Conservation (phyloP, 2,113 vertebrate species). For the Notarius lentiginosus region DNA sequence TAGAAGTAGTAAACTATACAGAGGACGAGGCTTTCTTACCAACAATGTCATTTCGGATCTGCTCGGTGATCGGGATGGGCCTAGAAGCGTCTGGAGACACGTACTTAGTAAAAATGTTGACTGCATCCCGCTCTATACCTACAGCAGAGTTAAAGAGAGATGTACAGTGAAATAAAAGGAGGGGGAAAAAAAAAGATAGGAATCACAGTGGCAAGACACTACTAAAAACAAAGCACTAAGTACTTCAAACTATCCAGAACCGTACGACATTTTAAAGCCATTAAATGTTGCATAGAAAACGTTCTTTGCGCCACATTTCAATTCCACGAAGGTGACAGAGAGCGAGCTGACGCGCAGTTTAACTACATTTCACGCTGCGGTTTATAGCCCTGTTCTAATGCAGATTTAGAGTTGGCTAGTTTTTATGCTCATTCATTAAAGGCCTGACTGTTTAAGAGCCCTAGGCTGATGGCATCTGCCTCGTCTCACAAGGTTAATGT, state of each 20-base stretch:
- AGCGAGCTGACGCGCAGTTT: not conserved
- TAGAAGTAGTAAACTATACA: not conserved
- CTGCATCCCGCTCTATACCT: constrained; percentile 98
- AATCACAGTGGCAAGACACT: too few relatives aligned
- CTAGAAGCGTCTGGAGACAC: constrained; percentile 95
- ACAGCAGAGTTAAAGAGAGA: constrained; percentile 35
- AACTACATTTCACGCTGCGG: not conserved
- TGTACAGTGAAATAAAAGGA: not conserved
- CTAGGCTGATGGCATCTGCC: constrained; percentile 28
- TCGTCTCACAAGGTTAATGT: constrained; percentile 39
- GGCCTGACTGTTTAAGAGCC: constrained; percentile 22
- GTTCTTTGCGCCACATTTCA: not conserved
- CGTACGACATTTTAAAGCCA: not conserved
- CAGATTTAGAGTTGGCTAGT: constrained; percentile 32
- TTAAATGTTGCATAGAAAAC: not conserved
- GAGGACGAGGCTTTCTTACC: constrained; percentile 74
- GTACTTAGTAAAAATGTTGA: constrained; percentile 96
- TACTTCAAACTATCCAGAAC: not conserved
- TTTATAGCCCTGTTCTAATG: constrained; percentile 26
- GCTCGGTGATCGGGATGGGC: constrained; percentile 94
- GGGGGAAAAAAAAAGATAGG: not conserved
- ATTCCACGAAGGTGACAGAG: not conserved
- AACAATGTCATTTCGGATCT: constrained; percentile 94
- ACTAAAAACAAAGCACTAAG: not conserved
- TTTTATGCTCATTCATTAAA: constrained; percentile 25